Base-by-base conservation (phyloP, 2,797 vertebrate genomes). In the Aplochiton taeniatus region DNA sequence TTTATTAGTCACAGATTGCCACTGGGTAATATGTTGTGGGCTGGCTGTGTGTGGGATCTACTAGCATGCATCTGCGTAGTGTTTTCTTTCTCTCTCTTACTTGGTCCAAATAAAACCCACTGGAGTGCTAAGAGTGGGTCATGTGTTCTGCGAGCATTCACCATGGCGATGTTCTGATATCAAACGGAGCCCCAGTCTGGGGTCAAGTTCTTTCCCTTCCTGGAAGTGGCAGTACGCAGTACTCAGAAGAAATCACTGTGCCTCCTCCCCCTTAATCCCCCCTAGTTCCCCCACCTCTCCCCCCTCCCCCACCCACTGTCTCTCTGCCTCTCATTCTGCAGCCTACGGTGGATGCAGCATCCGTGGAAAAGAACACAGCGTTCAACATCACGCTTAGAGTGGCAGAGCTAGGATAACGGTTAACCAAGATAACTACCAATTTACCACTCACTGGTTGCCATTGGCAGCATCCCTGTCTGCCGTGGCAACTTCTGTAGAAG, bases 1-100 rank as follows among this genome's bases (percentile, higher is more conserved):
- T 64, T 53, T 56, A 67, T 83, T 73, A 80, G 70, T 83, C 73
- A 77, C 57, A 70, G 56, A 8, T 66, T 41, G 52, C 65, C 68
- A 31, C 31, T 31, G 31, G 31, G 31, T 31, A 31, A 31, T 31
- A 31, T 31, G 31, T 3, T 31, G 31, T 31, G 31, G 31, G 64
- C n/a, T 47, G 58, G 67, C 64, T 68, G 57, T 78, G 69, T 68
- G 54, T 65, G 56, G 70, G 13, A 47, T n/a, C n/a, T 47, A n/a
- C 4, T 41, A 47, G 31, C 59, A 60, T 54, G 63, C 61, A 67
- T 17, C 46, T 14, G 18, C 16, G 9, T 44, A 61, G 59, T 65
- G 63, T n/a, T 64, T 49, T 58, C 43, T 43, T 54, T 57, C 18
- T 67, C 52, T 53, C 11, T 58, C 65, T 71, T 59, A 47, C 57